phyloP scores from a whole-genome alignment of 2,888 invertebrate species.

The Pharmacophagus antenor region DNA sequence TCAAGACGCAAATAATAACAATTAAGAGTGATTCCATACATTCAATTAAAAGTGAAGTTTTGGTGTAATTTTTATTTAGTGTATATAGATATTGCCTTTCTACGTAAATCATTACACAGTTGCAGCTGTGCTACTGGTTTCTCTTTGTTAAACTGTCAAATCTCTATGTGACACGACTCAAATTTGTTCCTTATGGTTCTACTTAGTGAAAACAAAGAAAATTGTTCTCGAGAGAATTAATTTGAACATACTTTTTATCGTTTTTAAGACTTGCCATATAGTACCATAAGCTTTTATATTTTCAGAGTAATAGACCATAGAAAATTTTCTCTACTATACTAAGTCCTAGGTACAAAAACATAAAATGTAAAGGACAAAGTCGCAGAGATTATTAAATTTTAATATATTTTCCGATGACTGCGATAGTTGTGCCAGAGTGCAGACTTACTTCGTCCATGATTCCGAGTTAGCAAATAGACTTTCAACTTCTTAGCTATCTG shows the following conservation, averaged over 20 bases:
- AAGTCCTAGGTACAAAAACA: neutral
- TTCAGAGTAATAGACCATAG: no score
- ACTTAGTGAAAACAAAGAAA: constrained; percentile 3
- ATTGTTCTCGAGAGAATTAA: neutral
- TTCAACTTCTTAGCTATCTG: constrained; percentile 1
- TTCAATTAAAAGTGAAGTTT: no score
- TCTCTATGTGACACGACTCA: neutral
- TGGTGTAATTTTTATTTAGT: neutral
- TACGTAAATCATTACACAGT: neutral
- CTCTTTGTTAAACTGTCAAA: constrained; percentile 16
- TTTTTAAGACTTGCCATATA: no score
- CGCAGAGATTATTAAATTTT: neutral
- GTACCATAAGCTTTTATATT: no score
- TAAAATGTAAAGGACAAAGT: neutral
- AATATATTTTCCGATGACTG: neutral
- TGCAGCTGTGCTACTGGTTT: constrained; percentile 11
- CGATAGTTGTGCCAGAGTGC: neutral
- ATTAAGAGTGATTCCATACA: no score
- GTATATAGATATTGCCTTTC: neutral
- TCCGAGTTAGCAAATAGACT: constrained; percentile 1
- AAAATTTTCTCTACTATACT: no score
- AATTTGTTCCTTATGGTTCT: constrained; percentile 12
- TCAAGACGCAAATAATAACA: no score
- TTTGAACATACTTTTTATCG: neutral
- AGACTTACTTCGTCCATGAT: neutral